Evolutionary conservation across 1,140 invertebrate species (phyloP), one percentile per base, ranked within the genome.

Genomic region (Prorops nasuta): DNA sequence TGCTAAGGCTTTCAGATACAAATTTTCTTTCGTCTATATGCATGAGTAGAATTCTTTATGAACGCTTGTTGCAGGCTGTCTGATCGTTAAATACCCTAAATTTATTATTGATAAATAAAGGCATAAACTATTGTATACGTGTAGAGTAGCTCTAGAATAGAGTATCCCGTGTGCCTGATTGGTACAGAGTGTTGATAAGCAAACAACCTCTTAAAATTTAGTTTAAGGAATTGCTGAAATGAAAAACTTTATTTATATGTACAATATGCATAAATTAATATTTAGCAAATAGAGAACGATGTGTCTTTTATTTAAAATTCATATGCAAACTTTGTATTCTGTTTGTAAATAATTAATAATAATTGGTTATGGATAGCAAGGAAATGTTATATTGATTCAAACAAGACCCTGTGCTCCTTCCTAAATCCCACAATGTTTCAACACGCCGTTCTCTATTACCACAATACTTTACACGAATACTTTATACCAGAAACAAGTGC

Each of bases 41-140:
- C 68, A 71, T 71, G 68, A 64, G 68, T 71, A 71, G 68, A 68
- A 61, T 69, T 53, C 49, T 63, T 68, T 69, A 65, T 61, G 54
- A 69, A 69, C 58, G 55, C 61, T 61, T 69, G 60, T 66, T 65
- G 52, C 58, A 71, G 62, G 61, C 64, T 63, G 63, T 46, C 57
- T 63, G 56, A 63, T 60, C 63, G 54, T 69, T 69, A 63, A 58
- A 54, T 58, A 54, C 64, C 53, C 57, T 66, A 61, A 68, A n/a
- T n/a, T n/a, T n/a, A n/a, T n/a, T n/a, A n/a, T n/a, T n/a, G n/a
- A n/a, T n/a, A n/a, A n/a, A n/a, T n/a, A n/a, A n/a, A n/a, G n/a
- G n/a, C n/a, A n/a, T n/a, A n/a, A n/a, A n/a, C n/a, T n/a, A n/a
- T n/a, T n/a, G n/a, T n/a, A n/a, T n/a, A n/a, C n/a, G n/a, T n/a